Evolutionary conservation across 1,140 invertebrate species (phyloP).

Genomic region (Oedothorax gibbosus): DNA sequence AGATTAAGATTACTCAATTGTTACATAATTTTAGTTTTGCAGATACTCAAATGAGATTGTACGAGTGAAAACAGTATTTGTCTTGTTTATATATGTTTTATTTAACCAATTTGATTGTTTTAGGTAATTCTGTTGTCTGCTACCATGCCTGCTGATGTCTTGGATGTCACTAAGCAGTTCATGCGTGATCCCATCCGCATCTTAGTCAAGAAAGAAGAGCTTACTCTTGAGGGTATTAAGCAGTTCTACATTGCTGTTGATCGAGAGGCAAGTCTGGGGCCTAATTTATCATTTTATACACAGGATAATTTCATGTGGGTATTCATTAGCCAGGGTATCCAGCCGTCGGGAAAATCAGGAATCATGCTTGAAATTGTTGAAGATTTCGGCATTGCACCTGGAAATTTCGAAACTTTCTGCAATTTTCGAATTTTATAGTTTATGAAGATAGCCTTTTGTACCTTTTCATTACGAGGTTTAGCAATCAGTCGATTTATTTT

Average conservation of each 20-base stretch:
- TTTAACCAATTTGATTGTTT: neutral
- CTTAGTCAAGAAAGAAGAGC: slow-evolving; percentile 98
- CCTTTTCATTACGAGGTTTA: too few species aligned
- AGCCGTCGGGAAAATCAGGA: too few species aligned
- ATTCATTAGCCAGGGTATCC: too few species aligned
- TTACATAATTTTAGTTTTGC: too few species aligned
- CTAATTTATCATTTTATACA: neutral
- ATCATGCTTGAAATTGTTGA: too few species aligned
- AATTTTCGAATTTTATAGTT: neutral
- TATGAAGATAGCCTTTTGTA: neutral
- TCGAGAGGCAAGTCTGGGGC: slow-evolving; percentile 74
- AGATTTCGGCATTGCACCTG: too few species aligned
- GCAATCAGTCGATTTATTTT: too few species aligned
- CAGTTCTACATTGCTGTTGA: slow-evolving; percentile 98
- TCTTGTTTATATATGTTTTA: too few species aligned
- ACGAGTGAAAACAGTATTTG: too few species aligned
- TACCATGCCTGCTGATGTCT: slow-evolving; percentile 66
- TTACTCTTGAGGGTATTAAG: slow-evolving; percentile 98
- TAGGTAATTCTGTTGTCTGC: slow-evolving; percentile 65
- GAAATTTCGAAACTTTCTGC: too few species aligned
- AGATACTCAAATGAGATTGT: too few species aligned
- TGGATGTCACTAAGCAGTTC: slow-evolving; percentile 92
- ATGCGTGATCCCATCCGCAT: slow-evolving; percentile 97
- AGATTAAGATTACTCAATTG: too few species aligned
- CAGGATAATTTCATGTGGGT: neutral